A percentile compares a stretch with the other conserved stretches of the same genome.
Conservation (phyloP, 1,140 invertebrate genomes). For the Amphibalanus amphitrite region DNA sequence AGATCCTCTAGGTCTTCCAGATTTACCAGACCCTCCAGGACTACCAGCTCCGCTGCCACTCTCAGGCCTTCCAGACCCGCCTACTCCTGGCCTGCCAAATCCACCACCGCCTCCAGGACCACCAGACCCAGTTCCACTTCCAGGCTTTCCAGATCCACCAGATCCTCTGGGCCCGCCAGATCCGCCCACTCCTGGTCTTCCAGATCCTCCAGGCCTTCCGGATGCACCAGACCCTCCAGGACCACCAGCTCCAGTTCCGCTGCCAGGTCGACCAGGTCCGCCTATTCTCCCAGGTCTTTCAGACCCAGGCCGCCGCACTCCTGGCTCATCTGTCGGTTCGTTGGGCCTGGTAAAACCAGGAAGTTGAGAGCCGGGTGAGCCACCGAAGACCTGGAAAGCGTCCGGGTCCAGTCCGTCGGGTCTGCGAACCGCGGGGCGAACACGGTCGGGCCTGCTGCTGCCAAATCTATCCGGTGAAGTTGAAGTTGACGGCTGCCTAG, state of each 20-base stretch:
- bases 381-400: too few species aligned
- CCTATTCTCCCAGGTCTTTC: too few species aligned
- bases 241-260: neutral
- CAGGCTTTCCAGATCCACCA: constrained; percentile 1
- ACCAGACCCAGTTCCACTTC: constrained; percentile 4
- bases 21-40: constrained; percentile 2
- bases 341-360: too few species aligned
- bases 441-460: too few species aligned
- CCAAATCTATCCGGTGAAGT: too few species aligned
- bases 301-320: too few species aligned
- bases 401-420: too few species aligned
- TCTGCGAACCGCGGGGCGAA: too few species aligned
- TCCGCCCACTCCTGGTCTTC: constrained; percentile 6
- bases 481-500: too few species aligned
- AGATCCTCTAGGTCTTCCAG: constrained; percentile 2
- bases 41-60: constrained; percentile 2
- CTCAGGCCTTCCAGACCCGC: constrained; percentile 8
- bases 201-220: constrained; percentile 6
- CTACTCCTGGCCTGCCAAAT: neutral
- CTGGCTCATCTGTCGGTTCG: too few species aligned
- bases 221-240: constrained; percentile 4
- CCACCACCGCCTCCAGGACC: neutral
- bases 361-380: too few species aligned
- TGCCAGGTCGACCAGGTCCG: too few species aligned
- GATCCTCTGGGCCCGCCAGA: constrained; percentile 6